phyloP scores from a whole-genome alignment of 2,113 vertebrate genomes.

The Irena cyanogastra region DNA sequence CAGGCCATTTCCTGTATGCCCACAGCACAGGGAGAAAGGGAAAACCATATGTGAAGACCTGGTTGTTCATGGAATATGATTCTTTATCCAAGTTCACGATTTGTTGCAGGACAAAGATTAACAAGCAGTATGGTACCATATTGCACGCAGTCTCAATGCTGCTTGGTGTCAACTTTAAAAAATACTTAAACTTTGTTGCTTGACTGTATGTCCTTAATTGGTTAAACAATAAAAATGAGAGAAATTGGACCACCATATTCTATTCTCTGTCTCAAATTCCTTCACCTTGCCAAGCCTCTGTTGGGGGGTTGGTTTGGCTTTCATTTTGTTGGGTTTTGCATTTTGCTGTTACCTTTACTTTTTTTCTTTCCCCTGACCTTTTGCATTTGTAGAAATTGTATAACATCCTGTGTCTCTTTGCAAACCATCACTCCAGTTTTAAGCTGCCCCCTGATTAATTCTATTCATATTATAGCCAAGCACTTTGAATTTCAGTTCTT shows the following conservation, averaged over 20 bases:
- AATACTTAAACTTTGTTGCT: not conserved
- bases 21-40: not conserved
- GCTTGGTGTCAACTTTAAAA: not conserved
- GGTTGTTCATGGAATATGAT: too few relatives aligned
- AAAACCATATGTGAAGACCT: not conserved
- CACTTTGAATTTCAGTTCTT: not conserved
- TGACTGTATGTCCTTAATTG: not conserved
- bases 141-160: not conserved
- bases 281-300: not conserved
- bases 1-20: accelerated
- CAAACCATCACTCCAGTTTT: not conserved
- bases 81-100: not conserved
- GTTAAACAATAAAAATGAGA: not conserved
- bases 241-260: accelerated
- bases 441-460: not conserved
- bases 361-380: not conserved
- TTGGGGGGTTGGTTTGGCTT: not conserved
- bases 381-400: not conserved
- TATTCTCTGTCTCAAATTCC: not conserved
- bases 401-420: not conserved
- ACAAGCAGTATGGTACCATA: not conserved
- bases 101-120: not conserved
- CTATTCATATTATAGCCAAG: not conserved
- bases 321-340: not conserved
- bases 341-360: not conserved